Evolutionary conservation across 2,113 vertebrate genomes (phyloP), one percentile per base, ranked within the genome.

Genomic region (Leptosomus discolor): DNA sequence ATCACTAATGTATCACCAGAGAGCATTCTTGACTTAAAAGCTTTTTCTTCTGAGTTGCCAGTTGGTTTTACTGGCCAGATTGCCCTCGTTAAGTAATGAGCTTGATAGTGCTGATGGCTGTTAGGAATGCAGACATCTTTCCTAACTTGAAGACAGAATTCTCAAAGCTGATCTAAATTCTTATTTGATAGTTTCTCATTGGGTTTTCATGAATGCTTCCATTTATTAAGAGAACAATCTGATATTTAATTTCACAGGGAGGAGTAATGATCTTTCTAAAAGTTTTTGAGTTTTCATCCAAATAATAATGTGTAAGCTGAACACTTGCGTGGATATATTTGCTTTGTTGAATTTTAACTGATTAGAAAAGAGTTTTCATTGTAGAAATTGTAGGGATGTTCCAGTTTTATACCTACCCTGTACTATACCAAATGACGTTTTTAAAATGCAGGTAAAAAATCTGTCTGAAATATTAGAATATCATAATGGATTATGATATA

Each of bases 101-200:
- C 61, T 87, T 69, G 64, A 75, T 78, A 37, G 64, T 45, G 63
- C 92, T 88, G 46, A 32, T 92, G 69, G 73, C 90, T 69, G 48
- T 91, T 89, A 87, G 77, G 60, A 95, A 82, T 97, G 77, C 86
- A 91, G 82, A 92, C 2, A 2, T 41, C 22, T 82, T 95, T 87
- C 50, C 60, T 26, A 30, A 67, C 69, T 90, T 58, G 16, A 50
- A 74, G 79, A 32, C 51, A 34, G 74, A 90, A 93, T 78, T 88
- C 77, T 92, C 73, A 65, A 71, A 54, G 60, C 69, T 96, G 30
- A 93, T 94, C 64, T 94, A 87, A 94, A 92, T 85, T 90, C 80
- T 91, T 34, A 43, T 80, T 87, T 74, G 45, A 0, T 82, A 81
- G 74, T 78, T 96, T 79, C 58, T 89, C 80, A 41, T 61, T 94